Conservation (phyloP, 2,113 vertebrate genomes). For the Setophaga kirtlandii region DNA sequence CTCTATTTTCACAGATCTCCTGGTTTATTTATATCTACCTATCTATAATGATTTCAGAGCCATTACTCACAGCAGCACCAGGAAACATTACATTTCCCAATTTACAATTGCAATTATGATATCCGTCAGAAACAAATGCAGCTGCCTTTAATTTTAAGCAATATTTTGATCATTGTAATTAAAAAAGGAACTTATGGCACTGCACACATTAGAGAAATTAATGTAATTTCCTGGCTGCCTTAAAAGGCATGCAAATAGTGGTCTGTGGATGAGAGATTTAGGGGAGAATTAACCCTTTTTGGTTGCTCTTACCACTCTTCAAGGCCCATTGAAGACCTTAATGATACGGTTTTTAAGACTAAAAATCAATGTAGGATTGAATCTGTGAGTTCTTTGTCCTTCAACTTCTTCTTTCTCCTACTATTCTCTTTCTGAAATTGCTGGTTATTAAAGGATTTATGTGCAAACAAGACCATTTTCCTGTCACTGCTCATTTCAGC, state of each 20-base stretch:
- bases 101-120: slow-evolving; percentile 81
- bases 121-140: slow-evolving; percentile 78
- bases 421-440: slow-evolving; percentile 50
- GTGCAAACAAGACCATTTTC: slow-evolving; percentile 73
- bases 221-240: slow-evolving; percentile 68
- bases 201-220: slow-evolving; percentile 73
- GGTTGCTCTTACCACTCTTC: background rate
- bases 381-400: slow-evolving; percentile 18
- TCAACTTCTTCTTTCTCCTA: slow-evolving; percentile 14
- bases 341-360: background rate
- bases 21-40: slow-evolving; percentile 77
- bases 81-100: slow-evolving; percentile 73
- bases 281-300: background rate
- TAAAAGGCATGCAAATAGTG: slow-evolving; percentile 40
- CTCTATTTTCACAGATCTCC: slow-evolving; percentile 69
- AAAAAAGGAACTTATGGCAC: slow-evolving; percentile 74
- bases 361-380: slow-evolving; percentile 8
- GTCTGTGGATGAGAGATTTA: background rate
- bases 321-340: background rate
- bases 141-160: slow-evolving; percentile 80
- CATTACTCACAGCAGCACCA: slow-evolving; percentile 73
- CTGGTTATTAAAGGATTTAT: slow-evolving; percentile 67
- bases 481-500: slow-evolving; percentile 59
- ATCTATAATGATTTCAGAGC: slow-evolving; percentile 66
- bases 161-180: slow-evolving; percentile 85